Base-by-base conservation (phyloP, 2,888 invertebrate genomes). In the Eilema sororculum region DNA sequence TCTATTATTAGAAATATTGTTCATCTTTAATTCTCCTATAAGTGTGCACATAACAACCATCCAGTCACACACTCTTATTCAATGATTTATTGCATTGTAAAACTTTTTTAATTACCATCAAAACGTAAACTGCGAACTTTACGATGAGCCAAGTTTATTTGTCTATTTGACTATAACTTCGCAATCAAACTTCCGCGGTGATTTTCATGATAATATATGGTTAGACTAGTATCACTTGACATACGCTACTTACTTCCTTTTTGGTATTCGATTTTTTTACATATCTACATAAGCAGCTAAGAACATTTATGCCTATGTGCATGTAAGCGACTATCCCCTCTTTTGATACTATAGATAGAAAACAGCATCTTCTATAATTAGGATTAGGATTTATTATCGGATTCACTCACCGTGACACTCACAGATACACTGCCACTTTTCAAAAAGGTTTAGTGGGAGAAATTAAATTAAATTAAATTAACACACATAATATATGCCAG, bases 161-260 rank as follows among this genome's bases (percentile, higher is more conserved):
- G 8, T n/a, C 4, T 22, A 37, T 62, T 52, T 52, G 52, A 6
- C n/a, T n/a, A 20, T 20, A 52, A 52, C n/a, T 52, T 52, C 9
- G 52, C n/a, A 52, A 52, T 52, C 52, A 52, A 52, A 52, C 52
- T 52, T 52, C 52, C 52, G 52, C n/a, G n/a, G 20, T 52, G n/a
- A 52, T 52, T n/a, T n/a, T 52, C 52, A 52, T 52, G 20, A n/a
- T 41, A 16, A 41, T 41, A 41, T 52, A 9, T 52, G 20, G 6
- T 52, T 52, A 52, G 52, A n/a, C 6, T 3, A 41, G 16, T 52
- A n/a, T 52, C 52, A 52, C n/a, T 52, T 52, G 9, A n/a, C 52
- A 52, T 2, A 52, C 3, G n/a, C n/a, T 2, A n/a, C 46, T 46
- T 16, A 16, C 52, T 52, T 20, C 13, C 33, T 20, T 46, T 52